Evolutionary conservation across 2,888 invertebrate species (phyloP), one percentile per base, ranked within the genome.

Genomic region (Drosophila subsilvestris): DNA sequence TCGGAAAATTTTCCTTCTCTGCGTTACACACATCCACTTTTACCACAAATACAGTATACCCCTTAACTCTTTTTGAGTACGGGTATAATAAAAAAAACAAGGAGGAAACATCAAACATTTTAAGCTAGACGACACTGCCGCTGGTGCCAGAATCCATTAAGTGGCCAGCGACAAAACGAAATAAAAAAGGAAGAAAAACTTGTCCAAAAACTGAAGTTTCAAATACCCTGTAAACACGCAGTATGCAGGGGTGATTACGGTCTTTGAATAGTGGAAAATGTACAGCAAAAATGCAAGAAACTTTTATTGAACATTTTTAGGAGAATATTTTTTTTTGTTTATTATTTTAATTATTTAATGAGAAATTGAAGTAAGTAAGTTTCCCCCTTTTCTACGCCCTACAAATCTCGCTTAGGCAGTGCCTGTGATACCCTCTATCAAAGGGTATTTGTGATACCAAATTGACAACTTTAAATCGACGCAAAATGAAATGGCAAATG

Each of bases 111-210:
- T 37, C 37, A 37, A 37, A 37, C 37, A 37, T 37, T 74, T 69
- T 32, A 32, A 51, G 45, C 42, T 44, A 59, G 61, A 63, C 66
- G 65, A 37, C 37, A 37, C n/a, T 37, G 37, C 65, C 63, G 63
- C 50, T 73, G 69, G 76, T 63, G 73, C 59, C 67, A 67, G 73
- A 69, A 67, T 79, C 69, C 83, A 79, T 82, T 79, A 82, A 82
- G 79, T 72, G 68, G 55, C 51, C 37, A 22, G 53, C 17, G 32
- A 44, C 50, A 57, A 43, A 53, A 42, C 27, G 22, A 25, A 55
- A 53, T 53, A 44, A 48, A 25, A 17, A 25, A 17, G 17, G 49
- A 12, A 17, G 49, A 48, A 51, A 63, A 55, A 58, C 60, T 57
- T 9, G 14, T 7, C 3, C 8, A 17, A 60, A 59, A 56, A 55